phyloP scores from a whole-genome alignment of 2,797 vertebrate genomes.

The Pangasius krempfi region DNA sequence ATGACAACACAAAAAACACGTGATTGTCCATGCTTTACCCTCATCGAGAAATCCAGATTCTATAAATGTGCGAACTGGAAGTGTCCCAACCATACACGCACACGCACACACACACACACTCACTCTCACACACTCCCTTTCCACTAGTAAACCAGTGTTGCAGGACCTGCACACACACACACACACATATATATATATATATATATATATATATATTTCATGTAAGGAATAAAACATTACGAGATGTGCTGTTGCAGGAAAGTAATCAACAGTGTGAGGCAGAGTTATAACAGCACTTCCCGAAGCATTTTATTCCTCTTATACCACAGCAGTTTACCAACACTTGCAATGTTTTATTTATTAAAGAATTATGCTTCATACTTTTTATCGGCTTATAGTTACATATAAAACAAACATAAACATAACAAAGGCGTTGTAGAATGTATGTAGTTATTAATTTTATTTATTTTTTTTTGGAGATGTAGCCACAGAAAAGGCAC shows the following conservation, averaged over 20 bases:
- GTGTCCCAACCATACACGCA: not conserved
- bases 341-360: not conserved
- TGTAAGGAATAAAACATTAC: not conserved
- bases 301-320: not conserved
- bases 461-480: not conserved
- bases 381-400: not conserved
- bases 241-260: not conserved
- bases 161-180: not conserved
- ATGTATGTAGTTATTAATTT: not conserved
- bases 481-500: not conserved
- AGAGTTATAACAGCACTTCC: not conserved
- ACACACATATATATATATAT: too few relatives aligned
- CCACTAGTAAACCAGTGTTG: too few relatives aligned
- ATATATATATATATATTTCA: not conserved
- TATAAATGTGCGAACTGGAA: not conserved
- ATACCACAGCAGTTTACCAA: not conserved
- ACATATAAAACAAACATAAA: too few relatives aligned
- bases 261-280: not conserved
- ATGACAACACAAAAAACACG: not conserved
- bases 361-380: not conserved
- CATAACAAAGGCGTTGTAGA: not conserved
- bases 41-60: not conserved
- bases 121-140: not conserved
- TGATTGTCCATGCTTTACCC: not conserved
- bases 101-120: not conserved